phyloP scores from a whole-genome alignment of 2,888 invertebrate genomes.

The Dicyrtoma fusca region DNA sequence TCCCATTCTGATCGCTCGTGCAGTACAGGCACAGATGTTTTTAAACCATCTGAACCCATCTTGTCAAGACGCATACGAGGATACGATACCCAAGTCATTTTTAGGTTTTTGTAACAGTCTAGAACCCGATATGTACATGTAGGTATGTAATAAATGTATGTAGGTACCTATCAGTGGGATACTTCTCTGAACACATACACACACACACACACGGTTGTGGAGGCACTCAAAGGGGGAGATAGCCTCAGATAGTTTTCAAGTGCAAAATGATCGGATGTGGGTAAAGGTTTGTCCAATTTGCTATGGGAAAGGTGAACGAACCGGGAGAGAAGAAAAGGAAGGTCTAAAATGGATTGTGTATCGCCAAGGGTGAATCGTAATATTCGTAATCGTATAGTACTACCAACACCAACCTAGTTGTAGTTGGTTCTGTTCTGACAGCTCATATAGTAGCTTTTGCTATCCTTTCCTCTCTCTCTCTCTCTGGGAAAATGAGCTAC shows the following conservation, averaged over 20 bases:
- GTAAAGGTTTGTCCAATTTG: slow-evolving; percentile 30
- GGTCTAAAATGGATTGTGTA: neutral
- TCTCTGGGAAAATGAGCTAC: neutral
- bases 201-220: too few species aligned
- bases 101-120: too few species aligned
- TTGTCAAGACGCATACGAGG: too few species aligned
- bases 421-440: neutral
- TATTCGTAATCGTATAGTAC: neutral
- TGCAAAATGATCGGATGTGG: slow-evolving; percentile 32
- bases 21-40: too few species aligned
- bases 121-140: too few species aligned
- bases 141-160: too few species aligned
- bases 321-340: slow-evolving; percentile 30
- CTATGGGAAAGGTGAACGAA: slow-evolving; percentile 46
- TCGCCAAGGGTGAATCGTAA: slow-evolving; percentile 6
- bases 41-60: too few species aligned
- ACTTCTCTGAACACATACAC: too few species aligned
- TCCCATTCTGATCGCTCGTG: too few species aligned
- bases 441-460: neutral
- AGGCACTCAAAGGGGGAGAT: too few species aligned
- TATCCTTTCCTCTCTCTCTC: neutral
- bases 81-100: too few species aligned
- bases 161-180: too few species aligned
- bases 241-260: neutral
- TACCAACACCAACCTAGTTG: neutral